Conservation (phyloP, 2,888 invertebrate genomes). For the Linnaemya tessellans region DNA sequence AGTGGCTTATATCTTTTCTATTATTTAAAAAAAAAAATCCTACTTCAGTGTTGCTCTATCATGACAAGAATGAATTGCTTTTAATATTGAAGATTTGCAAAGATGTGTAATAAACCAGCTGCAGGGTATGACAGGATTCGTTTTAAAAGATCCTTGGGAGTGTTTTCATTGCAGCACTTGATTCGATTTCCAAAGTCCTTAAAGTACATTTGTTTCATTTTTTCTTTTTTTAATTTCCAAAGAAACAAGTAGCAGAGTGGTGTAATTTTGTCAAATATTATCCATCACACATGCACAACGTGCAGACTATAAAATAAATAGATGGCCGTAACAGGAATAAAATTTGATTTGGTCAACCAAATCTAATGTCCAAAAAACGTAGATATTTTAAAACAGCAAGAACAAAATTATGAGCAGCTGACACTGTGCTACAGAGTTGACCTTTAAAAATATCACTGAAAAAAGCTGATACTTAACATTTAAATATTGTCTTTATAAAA, state of each 20-base stretch:
- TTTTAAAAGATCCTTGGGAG: background rate
- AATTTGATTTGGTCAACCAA: no score
- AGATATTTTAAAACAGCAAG: no score
- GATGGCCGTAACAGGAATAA: background rate
- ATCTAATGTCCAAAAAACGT: no score
- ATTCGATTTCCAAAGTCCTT: background rate
- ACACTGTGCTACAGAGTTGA: no score
- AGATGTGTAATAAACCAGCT: background rate
- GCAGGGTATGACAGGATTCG: constrained; percentile 3
- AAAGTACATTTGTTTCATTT: no score
- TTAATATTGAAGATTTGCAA: background rate
- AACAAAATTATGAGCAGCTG: no score
- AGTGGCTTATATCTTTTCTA: background rate
- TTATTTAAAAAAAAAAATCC: background rate
- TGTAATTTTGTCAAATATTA: background rate
- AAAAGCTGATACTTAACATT: no score
- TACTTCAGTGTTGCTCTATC: background rate
- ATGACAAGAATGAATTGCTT: background rate
- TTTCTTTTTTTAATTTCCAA: no score
- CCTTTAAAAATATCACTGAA: no score
- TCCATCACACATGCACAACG: background rate
- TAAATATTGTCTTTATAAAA: no score
- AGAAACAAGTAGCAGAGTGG: background rate
- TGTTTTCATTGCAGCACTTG: background rate
- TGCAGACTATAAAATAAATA: background rate